These are phyloP conservation scores for Unio pictorum DNA, from an alignment of 2,888 invertebrate genomes.

Conservation along the genomic window DNA sequence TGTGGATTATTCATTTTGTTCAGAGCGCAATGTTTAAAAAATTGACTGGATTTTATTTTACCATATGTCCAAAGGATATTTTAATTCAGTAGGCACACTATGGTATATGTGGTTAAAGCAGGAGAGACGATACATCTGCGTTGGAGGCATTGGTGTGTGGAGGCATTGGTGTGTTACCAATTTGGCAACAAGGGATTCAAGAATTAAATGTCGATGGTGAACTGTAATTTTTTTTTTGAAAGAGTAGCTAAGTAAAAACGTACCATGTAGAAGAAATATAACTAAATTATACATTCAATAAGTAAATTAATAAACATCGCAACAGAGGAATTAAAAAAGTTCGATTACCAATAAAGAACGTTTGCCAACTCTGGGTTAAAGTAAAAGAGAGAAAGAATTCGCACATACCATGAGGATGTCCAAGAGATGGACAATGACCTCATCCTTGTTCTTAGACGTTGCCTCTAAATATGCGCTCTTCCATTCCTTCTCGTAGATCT, in stretches of 20 bases:
- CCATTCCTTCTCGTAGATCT: constrained; percentile 26
- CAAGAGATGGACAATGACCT: constrained; percentile 7
- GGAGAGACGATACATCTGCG: no score
- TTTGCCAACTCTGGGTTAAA: neutral
- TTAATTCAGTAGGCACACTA: no score
- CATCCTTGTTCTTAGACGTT: constrained; percentile 18
- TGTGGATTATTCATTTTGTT: no score
- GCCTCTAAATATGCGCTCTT: constrained; percentile 17
- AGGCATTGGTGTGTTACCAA: no score
- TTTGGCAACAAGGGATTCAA: no score
- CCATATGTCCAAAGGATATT: no score
- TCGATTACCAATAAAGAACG: neutral
- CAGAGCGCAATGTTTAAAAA: no score
- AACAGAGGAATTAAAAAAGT: neutral
- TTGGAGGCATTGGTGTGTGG: no score
- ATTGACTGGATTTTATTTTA: no score
- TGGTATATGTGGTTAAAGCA: no score
- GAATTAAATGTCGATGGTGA: no score
- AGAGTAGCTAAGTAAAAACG: neutral
- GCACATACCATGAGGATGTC: constrained; percentile 11
- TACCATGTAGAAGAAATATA: neutral
- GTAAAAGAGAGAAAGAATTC: neutral
- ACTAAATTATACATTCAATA: neutral
- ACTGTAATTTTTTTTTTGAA: no score
- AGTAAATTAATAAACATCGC: neutral